A percentile compares a stretch with the other conserved stretches of the same genome.
phyloP scores from a whole-genome alignment of 2,113 vertebrate species.

The Indicator maculatus region DNA sequence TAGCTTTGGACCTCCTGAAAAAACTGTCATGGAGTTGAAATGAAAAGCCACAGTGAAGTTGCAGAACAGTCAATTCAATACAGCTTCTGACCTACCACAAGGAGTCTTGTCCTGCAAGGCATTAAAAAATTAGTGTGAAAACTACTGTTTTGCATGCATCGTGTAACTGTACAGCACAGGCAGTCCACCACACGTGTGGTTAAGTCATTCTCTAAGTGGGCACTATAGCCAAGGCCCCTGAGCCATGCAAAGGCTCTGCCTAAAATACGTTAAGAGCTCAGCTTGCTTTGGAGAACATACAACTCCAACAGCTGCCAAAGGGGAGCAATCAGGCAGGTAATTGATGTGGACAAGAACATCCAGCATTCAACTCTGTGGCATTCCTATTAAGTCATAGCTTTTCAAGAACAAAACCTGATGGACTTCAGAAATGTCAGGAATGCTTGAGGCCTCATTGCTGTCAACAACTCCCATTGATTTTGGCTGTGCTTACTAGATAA shows the following conservation, averaged over 20 bases:
- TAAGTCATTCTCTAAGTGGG: not conserved
- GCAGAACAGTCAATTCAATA: not conserved
- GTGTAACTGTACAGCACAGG: not conserved
- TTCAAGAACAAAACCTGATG: not conserved
- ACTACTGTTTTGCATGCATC: not conserved
- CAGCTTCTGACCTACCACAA: not conserved
- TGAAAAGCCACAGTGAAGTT: not conserved
- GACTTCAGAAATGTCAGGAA: not conserved
- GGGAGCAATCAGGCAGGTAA: accelerated
- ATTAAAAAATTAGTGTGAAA: not conserved
- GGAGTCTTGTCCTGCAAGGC: not conserved
- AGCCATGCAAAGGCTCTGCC: not conserved
- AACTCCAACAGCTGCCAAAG: not conserved
- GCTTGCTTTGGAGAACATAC: not conserved
- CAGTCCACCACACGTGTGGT: not conserved
- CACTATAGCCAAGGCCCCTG: not conserved
- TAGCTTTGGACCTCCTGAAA: not conserved
- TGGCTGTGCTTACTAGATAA: not conserved
- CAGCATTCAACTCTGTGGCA: accelerated
- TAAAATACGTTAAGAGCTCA: not conserved
- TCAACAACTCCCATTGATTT: not conserved
- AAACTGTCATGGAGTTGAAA: not conserved
- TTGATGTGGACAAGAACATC: accelerated
- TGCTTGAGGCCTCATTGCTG: not conserved
- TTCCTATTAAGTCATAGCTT: not conserved